Evolutionary conservation across 2,888 invertebrate genomes (phyloP).

Genomic region (Acronicta leporina): DNA sequence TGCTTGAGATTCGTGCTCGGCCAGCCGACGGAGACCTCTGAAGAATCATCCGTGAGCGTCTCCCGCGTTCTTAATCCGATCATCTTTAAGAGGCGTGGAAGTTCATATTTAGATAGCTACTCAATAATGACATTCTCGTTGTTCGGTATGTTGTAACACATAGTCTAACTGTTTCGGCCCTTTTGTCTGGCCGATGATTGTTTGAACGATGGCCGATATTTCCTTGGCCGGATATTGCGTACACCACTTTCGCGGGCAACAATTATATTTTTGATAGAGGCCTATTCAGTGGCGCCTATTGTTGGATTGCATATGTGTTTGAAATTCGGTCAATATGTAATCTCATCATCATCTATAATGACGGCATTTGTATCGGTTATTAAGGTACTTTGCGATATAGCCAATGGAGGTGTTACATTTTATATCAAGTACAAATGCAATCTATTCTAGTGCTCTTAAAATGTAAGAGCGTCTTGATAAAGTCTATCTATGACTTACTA

Average conservation of each 20-base stretch:
- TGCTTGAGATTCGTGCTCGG: conserved; percentile 78
- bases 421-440: conserved; percentile 24
- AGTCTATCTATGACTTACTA: no score
- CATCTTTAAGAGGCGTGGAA: conserved; percentile 60
- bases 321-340: conserved; percentile 44
- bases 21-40: conserved; percentile 73
- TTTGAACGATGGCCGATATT: conserved; percentile 76
- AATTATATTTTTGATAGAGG: conserved; percentile 62
- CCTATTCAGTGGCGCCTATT: conserved; percentile 41
- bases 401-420: conserved; percentile 10
- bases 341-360: conserved; percentile 55
- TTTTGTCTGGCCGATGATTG: conserved; percentile 81
- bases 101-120: conserved; percentile 70
- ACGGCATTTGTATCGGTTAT: conserved; percentile 44
- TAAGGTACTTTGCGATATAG: conserved; percentile 38
- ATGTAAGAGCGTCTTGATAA: neutral
- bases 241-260: conserved; percentile 70
- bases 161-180: conserved; percentile 80
- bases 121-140: conserved; percentile 79
- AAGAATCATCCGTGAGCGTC: conserved; percentile 62
- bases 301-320: conserved; percentile 50
- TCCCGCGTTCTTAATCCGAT: conserved; percentile 39
- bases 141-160: conserved; percentile 73
- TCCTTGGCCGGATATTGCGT: conserved; percentile 66
- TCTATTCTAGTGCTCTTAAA: conserved; percentile 13